Evolutionary conservation across 2,888 invertebrate genomes (phyloP), one percentile per base, ranked within the genome.

Genomic region (Dynastes grantii): DNA sequence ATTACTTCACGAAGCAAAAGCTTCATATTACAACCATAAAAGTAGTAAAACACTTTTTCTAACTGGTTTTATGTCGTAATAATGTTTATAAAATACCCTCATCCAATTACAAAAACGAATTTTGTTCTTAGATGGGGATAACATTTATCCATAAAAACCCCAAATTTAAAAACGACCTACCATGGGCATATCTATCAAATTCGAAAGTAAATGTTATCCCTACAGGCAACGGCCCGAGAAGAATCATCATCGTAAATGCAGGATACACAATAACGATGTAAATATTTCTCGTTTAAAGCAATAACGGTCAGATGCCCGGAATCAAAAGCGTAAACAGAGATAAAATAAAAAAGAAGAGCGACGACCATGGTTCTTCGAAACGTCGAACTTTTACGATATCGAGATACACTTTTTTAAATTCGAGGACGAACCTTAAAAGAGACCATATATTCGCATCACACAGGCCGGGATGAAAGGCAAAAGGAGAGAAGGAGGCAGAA

Each of bases 351-450:
- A 53, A 53, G 22, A 16, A 22, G n/a, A 8, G 9, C 16, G 37
- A 13, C 16, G 45, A 45, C 9, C 2, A 45, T 16, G n/a, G 40
- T 67, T 67, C 67, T 11, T 32, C 16, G 71, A 55, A 71, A 55
- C 55, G 58, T 73, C 73, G 58, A 73, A 73, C 40, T 73, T 73
- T 73, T 73, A 73, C 73, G 73, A 73, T 73, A 73, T 73, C 58
- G 73, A 73, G 58, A 73, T 73, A 73, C 73, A 73, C 73, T 73
- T 58, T 58, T 45, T 73, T 73, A 73, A 73, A 73, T 73, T 73
- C 58, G 37, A 58, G 58, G 73, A 73, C 22, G 58, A 5, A 37
- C 73, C 58, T 9, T 55, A 55, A 55, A 37, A 40, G 40, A 37
- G 58, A 55, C 73, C 73, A 40, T 58, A 11, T 58, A 40, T 73